A percentile compares a stretch with the other conserved stretches of the same genome.
These are phyloP conservation scores for Bombus terrestris DNA, from an alignment of 1,140 invertebrate species.

Conservation along the genomic window DNA sequence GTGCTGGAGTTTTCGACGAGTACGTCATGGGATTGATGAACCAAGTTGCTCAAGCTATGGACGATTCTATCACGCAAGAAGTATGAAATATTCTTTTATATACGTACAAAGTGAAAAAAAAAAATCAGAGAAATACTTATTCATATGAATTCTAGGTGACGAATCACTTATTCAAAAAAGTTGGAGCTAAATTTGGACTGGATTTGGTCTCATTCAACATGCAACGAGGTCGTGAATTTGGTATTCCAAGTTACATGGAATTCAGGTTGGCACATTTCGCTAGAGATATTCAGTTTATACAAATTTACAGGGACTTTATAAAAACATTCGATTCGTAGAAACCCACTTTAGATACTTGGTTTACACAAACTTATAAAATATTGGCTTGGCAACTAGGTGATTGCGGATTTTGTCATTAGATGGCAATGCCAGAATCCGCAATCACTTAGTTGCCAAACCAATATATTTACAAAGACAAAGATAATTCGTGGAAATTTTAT, in stretches of 20 bases:
- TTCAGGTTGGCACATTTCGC: conserved; percentile 84
- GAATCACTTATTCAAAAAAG: conserved; percentile 95
- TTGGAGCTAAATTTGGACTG: conserved; percentile 92
- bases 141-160: conserved; percentile 84
- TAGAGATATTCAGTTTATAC: background rate
- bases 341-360: background rate
- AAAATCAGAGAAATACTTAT: background rate
- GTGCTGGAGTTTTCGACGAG: conserved; percentile 94
- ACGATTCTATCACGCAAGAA: conserved; percentile 96
- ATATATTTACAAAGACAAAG: too few species aligned
- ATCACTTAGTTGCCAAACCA: too few species aligned
- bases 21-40: conserved; percentile 97
- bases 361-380: background rate
- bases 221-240: conserved; percentile 96
- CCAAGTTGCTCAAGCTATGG: conserved; percentile 97
- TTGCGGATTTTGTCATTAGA: too few species aligned
- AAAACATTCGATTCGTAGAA: background rate
- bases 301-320: background rate
- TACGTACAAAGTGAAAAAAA: background rate
- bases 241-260: conserved; percentile 95
- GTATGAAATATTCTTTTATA: conserved; percentile 74
- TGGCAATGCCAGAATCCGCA: too few species aligned
- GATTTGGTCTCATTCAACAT: conserved; percentile 97
- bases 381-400: too few species aligned
- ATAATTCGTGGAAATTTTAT: background rate